phyloP scores from a whole-genome alignment of 2,797 vertebrate species.

The Cossypha dichroa region DNA sequence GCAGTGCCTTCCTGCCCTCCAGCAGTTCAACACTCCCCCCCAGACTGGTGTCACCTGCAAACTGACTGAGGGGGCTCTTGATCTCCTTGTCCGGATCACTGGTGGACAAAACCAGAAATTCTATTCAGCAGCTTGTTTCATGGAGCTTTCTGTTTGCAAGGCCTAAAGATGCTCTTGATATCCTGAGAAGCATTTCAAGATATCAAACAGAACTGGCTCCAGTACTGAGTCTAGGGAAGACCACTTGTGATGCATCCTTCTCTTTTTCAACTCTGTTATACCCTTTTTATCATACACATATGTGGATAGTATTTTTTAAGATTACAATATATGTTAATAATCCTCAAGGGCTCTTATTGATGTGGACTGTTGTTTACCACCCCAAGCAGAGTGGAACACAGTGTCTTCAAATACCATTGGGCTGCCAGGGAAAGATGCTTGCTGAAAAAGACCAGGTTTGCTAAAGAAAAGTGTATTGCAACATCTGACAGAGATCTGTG shows the following conservation, averaged over 20 bases:
- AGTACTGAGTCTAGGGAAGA: not conserved
- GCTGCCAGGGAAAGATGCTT: not conserved
- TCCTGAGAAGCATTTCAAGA: not conserved
- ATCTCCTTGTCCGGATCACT: rapidly evolving
- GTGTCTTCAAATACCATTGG: not conserved
- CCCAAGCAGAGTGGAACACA: not conserved
- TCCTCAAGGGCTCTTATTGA: not conserved
- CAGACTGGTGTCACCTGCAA: rapidly evolving
- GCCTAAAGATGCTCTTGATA: not conserved
- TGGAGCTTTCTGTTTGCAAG: not conserved
- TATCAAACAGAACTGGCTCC: not conserved
- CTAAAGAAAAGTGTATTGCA: not conserved
- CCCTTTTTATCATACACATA: not conserved
- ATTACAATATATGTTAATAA: not conserved
- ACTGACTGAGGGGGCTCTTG: rapidly evolving
- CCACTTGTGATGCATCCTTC: not conserved
- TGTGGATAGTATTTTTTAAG: not conserved
- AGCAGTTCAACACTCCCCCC: rapidly evolving
- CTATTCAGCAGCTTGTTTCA: not conserved
- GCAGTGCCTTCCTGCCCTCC: not conserved
- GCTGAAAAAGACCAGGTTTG: not conserved
- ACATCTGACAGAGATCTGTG: not conserved
- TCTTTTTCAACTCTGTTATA: not conserved
- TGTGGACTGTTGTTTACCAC: not conserved
- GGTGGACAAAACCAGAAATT: not conserved